Percentiles rank a stretch among this genome's conserved stretches.
Conservation (phyloP, 2,113 vertebrate species). For the Microcebus jonahi region DNA sequence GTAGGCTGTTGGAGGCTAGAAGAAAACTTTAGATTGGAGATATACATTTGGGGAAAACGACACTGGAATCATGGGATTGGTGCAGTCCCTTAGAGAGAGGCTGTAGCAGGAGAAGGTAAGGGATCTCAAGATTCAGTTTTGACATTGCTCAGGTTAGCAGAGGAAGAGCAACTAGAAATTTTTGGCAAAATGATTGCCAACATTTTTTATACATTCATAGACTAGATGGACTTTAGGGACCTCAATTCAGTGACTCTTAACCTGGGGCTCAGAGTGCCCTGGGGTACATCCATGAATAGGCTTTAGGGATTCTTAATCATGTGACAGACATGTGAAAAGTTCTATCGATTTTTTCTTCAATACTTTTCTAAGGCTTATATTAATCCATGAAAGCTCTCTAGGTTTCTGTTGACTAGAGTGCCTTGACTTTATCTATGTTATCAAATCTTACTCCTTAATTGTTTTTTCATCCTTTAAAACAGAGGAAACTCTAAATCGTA, state of each 20-base stretch:
- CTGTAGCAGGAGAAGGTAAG: background rate
- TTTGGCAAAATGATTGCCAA: background rate
- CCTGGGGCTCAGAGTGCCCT: background rate
- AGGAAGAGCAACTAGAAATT: background rate
- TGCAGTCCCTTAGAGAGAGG: background rate
- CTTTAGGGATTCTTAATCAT: background rate
- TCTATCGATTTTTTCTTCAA: background rate
- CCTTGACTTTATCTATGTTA: background rate
- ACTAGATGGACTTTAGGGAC: background rate
- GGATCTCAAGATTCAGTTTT: background rate
- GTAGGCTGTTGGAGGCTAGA: background rate
- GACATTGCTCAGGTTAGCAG: background rate
- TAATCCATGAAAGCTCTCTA: background rate
- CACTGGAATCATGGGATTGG: background rate
- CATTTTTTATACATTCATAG: background rate
- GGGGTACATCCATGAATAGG: background rate
- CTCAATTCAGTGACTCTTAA: background rate
- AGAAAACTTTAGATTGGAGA: background rate
- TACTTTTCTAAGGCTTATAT: constrained; percentile 1
- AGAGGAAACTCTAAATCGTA: background rate
- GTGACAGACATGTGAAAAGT: background rate
- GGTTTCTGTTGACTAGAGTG: background rate
- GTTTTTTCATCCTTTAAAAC: background rate
- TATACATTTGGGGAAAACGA: background rate
- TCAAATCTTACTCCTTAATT: background rate